Conservation (phyloP, 2,113 vertebrate genomes). For the Paradoxurus hermaphroditus region DNA sequence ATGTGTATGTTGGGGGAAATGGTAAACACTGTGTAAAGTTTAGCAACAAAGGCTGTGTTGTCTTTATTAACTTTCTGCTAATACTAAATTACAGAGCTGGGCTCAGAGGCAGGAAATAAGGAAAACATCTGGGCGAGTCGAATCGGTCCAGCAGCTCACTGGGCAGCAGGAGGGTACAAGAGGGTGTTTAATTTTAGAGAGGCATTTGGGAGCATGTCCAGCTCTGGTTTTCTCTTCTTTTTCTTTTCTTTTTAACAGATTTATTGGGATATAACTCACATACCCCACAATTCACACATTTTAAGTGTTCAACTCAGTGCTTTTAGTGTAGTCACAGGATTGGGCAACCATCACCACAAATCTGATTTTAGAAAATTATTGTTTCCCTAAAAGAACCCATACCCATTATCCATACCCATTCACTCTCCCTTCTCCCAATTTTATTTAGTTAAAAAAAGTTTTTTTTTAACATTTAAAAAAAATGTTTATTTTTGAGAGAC, state of each 20-base stretch:
- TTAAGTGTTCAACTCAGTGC: neutral
- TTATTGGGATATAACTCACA: conserved; percentile 22
- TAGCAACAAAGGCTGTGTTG: conserved; percentile 71
- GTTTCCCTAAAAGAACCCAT: neutral
- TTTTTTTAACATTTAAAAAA: too few species aligned
- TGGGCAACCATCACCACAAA: neutral
- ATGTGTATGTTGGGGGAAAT: conserved; percentile 66
- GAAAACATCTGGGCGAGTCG: conserved; percentile 61
- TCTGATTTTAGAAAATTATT: conserved; percentile 26
- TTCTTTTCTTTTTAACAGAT: conserved; percentile 28
- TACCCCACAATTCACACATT: neutral
- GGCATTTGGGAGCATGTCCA: conserved; percentile 49
- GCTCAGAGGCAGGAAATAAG: conserved; percentile 62
- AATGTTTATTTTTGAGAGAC: too few species aligned
- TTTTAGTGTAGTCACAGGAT: neutral
- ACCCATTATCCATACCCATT: neutral
- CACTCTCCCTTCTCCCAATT: neutral
- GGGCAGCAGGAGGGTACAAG: conserved; percentile 25
- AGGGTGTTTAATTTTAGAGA: conserved; percentile 56
- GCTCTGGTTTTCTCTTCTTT: neutral
- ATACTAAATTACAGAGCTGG: conserved; percentile 74
- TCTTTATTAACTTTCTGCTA: conserved; percentile 72
- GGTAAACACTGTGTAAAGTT: conserved; percentile 68
- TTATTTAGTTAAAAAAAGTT: too few species aligned
- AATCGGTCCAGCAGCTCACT: conserved; percentile 43